Conservation (phyloP, 1,140 invertebrate genomes). For the Cyphomyrmex costatus region DNA sequence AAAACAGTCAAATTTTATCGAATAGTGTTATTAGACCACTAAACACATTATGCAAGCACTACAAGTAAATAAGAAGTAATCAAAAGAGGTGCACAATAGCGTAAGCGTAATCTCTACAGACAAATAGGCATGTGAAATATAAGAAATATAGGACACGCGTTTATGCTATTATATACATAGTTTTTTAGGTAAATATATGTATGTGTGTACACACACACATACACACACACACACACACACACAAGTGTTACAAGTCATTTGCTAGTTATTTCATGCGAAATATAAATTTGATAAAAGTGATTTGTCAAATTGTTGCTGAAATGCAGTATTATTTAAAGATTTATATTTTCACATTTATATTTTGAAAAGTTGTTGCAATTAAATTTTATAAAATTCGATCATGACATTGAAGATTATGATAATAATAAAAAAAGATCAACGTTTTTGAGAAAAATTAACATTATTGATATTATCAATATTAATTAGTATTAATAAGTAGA, state of each 20-base stretch:
- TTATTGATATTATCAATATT: not conserved
- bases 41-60: not conserved
- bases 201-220: too few relatives aligned
- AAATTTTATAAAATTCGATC: not conserved
- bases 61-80: not conserved
- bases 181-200: too few relatives aligned
- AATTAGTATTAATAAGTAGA: not conserved
- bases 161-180: not conserved
- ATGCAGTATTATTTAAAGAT: not conserved
- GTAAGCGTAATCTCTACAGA: too few relatives aligned
- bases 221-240: too few relatives aligned
- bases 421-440: not conserved
- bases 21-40: too few relatives aligned
- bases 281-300: not conserved
- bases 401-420: not conserved
- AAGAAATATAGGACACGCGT: not conserved
- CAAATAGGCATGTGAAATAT: not conserved
- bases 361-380: not conserved
- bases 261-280: not conserved
- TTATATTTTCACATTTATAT: not conserved
- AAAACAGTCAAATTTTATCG: too few relatives aligned
- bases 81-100: not conserved
- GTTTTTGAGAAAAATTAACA: not conserved
- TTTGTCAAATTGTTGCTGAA: not conserved
- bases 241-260: not conserved